A percentile compares a stretch with the other conserved stretches of the same genome.
Conservation (phyloP, 1,140 invertebrate genomes). For the Dendrolimus kikuchii region DNA sequence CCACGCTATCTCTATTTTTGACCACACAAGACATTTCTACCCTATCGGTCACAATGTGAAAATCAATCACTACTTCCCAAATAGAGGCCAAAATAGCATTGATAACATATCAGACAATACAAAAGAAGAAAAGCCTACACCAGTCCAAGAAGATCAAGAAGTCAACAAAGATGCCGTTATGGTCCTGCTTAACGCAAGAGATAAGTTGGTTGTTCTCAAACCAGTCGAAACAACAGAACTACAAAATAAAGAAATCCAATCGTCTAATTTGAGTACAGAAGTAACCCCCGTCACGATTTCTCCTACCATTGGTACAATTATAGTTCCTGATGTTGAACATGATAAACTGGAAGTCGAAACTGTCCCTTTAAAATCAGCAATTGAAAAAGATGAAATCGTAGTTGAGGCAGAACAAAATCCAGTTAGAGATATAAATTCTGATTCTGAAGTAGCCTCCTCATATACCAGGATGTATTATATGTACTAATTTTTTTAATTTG, state of each 20-base stretch:
- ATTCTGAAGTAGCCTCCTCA: slow-evolving; percentile 54
- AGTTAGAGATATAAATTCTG: slow-evolving; percentile 28
- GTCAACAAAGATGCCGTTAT: not conserved
- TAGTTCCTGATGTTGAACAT: too few species aligned
- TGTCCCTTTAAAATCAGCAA: not conserved
- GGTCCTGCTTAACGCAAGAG: too few species aligned
- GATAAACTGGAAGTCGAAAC: not conserved
- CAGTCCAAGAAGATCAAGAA: not conserved
- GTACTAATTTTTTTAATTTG: slow-evolving; percentile 26
- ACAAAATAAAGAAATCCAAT: too few species aligned
- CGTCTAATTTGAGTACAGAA: slow-evolving; percentile 2
- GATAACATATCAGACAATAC: slow-evolving; percentile 15
- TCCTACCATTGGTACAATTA: too few species aligned
- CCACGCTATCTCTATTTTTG: slow-evolving; percentile 43
- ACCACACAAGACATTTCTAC: slow-evolving; percentile 45
- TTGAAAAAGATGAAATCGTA: not conserved
- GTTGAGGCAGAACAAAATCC: slow-evolving; percentile 8
- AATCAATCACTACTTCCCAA: slow-evolving; percentile 56
- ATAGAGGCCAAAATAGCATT: slow-evolving; percentile 30
- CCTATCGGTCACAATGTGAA: slow-evolving; percentile 46
- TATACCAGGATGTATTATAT: slow-evolving; percentile 54
- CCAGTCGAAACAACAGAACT: too few species aligned
- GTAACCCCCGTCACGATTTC: slow-evolving; percentile 1
- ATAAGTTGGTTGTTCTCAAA: too few species aligned
- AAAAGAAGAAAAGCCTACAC: slow-evolving; percentile 15